These are phyloP conservation scores for Desmophyllum pertusum DNA, from an alignment of 92 coral and sea anemone species.

Conservation along the genomic window DNA sequence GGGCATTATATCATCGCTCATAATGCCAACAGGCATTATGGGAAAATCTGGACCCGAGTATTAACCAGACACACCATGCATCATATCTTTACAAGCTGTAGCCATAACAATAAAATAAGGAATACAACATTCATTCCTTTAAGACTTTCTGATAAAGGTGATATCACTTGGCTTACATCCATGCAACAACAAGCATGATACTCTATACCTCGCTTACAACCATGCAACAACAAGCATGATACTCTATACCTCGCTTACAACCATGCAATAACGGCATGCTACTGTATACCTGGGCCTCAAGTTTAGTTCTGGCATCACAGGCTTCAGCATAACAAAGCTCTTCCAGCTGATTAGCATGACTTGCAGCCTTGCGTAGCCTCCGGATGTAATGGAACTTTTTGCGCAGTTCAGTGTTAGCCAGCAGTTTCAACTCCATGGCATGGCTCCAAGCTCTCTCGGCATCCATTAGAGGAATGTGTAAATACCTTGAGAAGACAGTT, in stretches of 20 bases:
- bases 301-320: slow-evolving; percentile 95
- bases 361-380: slow-evolving; percentile 91
- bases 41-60: no score
- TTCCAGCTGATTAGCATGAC: slow-evolving; percentile 83
- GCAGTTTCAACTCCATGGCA: slow-evolving; percentile 96
- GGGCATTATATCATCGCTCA: no score
- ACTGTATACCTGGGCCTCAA: slow-evolving; percentile 88
- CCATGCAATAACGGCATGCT: neutral
- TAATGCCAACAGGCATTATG: no score
- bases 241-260: neutral
- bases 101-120: no score
- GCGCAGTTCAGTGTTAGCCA: slow-evolving; percentile 95
- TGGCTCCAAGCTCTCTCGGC: slow-evolving; percentile 99
- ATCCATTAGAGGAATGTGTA: slow-evolving; percentile 96
- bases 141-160: no score
- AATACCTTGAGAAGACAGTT: slow-evolving; percentile 62
- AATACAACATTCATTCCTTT: no score
- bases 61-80: no score
- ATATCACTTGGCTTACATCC: no score
- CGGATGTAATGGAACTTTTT: slow-evolving; percentile 93
- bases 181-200: no score
- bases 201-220: no score
- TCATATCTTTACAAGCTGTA: no score
- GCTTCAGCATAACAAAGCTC: slow-evolving; percentile 80
- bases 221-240: no score